Evolutionary conservation across 2,888 invertebrate species (phyloP), one percentile per base, ranked within the genome.

Genomic region (Sphecodes monilicornis): DNA sequence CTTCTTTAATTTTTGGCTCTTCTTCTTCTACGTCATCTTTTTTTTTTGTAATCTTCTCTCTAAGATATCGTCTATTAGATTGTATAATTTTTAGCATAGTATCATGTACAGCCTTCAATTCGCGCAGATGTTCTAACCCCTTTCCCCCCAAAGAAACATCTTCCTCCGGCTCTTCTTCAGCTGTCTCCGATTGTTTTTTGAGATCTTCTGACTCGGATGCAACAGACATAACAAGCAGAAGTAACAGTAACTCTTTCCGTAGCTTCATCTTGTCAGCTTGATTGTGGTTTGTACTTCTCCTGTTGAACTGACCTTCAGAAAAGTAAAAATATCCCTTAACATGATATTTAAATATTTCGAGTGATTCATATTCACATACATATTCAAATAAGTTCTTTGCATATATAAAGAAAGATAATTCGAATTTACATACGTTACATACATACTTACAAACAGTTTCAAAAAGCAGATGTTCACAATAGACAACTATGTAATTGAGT

Each of bases 41-140:
- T 5, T n/a, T 72, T 22, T 92, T 93, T 26, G 75, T 77, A 6
- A 88, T 76, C 64, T 92, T 92, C 4, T 93, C 92, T 46, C 89
- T 89, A 0, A 88, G 60, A 73, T 91, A 89, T 13, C 90, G 76
- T 64, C 92, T 90, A 3, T 86, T 76, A 0, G 87, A 87, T 36
- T 93, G 91, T 18, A 91, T 89, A 8, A 91, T 69, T 32, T 93
- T 92, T 32, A 92, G 64, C 72, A 94, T 90, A 4, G 91, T 90
- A 18, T 94, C 91, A 6, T 88, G 89, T 11, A 94, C 78, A 6
- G 89, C 91, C 66, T 90, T 90, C 0, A 94, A 75, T 46, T 93
- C 92, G 13, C 86, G 88, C 32, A 94, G 70, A 13, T 91, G 91
- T 57, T 93, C 92, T 68, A 92, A 90, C 0, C 88, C 79, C 71